phyloP scores from a whole-genome alignment of 2,888 invertebrate genomes.

The Tuberolachnus salignus region DNA sequence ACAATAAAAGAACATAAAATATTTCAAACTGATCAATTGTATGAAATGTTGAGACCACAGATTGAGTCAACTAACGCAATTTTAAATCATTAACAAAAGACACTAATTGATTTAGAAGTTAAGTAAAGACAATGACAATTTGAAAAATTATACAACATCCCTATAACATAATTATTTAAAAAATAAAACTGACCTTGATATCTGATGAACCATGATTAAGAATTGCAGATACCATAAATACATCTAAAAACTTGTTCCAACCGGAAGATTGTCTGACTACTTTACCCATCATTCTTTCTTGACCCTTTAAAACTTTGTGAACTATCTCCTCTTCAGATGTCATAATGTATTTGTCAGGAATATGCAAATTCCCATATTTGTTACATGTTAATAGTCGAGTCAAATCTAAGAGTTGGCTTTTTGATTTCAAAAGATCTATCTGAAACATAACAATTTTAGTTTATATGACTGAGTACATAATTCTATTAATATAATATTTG shows the following conservation, averaged over 20 bases:
- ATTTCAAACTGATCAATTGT: neutral
- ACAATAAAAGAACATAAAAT: too few relatives aligned
- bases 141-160: too few relatives aligned
- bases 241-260: constrained; percentile 82
- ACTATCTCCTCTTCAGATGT: constrained; percentile 22
- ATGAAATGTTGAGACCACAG: neutral
- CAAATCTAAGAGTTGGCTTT: constrained; percentile 75
- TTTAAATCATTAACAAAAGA: too few relatives aligned
- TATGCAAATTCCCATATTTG: constrained; percentile 11
- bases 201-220: constrained; percentile 75
- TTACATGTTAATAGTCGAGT: constrained; percentile 70
- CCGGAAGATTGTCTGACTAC: constrained; percentile 62
- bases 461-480: neutral
- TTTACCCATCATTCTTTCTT: constrained; percentile 58
- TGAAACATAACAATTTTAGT: constrained; percentile 61
- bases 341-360: constrained; percentile 13
- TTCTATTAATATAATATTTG: too few relatives aligned
- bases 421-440: constrained; percentile 76
- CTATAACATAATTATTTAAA: too few relatives aligned
- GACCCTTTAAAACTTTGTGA: constrained; percentile 61
- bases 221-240: constrained; percentile 91
- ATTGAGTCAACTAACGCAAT: too few relatives aligned
- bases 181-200: constrained; percentile 68
- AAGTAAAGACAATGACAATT: too few relatives aligned
- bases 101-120: too few relatives aligned